Conservation (phyloP, 2,888 invertebrate species). For the Polyploca ridens region DNA sequence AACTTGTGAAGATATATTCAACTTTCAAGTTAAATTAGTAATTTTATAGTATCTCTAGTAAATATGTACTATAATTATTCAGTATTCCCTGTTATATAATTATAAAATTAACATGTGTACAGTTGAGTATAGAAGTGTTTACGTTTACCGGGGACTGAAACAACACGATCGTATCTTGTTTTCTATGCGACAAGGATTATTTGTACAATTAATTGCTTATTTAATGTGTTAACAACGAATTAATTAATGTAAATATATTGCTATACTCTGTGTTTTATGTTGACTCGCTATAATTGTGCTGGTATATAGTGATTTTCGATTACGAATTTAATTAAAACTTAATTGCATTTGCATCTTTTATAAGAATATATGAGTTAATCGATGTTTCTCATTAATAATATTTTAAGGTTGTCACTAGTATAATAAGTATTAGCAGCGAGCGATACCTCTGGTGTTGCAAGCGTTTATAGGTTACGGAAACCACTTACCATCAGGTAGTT, state of each 20-base stretch:
- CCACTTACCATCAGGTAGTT: no score
- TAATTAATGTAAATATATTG: neutral
- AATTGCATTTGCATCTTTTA: neutral
- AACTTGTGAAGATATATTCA: no score
- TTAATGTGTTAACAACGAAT: neutral
- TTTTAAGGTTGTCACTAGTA: neutral
- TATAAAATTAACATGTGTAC: neutral
- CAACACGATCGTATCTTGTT: neutral
- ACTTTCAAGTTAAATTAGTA: no score
- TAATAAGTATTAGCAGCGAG: no score
- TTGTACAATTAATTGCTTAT: neutral
- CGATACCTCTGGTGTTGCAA: no score
- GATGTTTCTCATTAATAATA: no score
- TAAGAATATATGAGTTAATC: no score
- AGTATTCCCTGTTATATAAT: neutral
- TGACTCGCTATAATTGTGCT: neutral
- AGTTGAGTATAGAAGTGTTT: neutral
- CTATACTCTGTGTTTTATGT: neutral
- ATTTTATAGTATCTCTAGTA: no score
- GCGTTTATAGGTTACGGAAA: no score
- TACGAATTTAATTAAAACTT: neutral
- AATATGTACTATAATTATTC: neutral
- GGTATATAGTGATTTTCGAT: neutral
- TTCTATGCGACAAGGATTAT: neutral
- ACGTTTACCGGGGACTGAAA: neutral